Conservation (phyloP, 2,113 vertebrate genomes). For the Tringa solitaria region DNA sequence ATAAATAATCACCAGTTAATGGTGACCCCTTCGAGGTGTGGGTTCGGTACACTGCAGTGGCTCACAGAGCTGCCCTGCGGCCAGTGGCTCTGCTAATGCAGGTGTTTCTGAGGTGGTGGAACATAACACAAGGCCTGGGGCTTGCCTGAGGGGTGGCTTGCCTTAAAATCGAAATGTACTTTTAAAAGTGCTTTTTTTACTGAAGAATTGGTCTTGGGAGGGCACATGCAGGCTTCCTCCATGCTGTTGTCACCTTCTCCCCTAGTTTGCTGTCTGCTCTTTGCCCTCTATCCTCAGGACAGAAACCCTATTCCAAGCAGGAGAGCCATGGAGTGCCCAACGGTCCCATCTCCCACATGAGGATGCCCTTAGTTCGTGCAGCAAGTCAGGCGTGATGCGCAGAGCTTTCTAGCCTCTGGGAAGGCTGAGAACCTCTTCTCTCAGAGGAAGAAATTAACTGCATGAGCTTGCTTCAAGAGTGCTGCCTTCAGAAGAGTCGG, state of each 20-base stretch:
- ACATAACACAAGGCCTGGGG: not conserved
- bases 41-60: fast-evolving
- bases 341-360: not conserved
- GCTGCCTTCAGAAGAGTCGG: not conserved
- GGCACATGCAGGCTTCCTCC: not conserved
- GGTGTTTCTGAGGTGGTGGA: not conserved
- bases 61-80: fast-evolving
- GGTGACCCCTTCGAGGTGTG: not conserved
- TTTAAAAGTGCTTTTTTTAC: not conserved
- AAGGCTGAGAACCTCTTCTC: not conserved
- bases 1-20: not conserved
- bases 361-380: not conserved
- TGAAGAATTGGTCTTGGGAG: not conserved
- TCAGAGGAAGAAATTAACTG: not conserved
- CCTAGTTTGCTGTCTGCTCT: not conserved
- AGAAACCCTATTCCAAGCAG: not conserved
- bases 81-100: not conserved
- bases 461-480: not conserved
- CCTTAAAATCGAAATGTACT: not conserved
- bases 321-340: not conserved
- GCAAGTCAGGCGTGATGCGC: not conserved
- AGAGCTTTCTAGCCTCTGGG: not conserved
- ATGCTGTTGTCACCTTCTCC: not conserved
- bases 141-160: not conserved
- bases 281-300: not conserved